Evolutionary conservation across 2,888 invertebrate genomes (phyloP).

Genomic region (Aquatica leii): DNA sequence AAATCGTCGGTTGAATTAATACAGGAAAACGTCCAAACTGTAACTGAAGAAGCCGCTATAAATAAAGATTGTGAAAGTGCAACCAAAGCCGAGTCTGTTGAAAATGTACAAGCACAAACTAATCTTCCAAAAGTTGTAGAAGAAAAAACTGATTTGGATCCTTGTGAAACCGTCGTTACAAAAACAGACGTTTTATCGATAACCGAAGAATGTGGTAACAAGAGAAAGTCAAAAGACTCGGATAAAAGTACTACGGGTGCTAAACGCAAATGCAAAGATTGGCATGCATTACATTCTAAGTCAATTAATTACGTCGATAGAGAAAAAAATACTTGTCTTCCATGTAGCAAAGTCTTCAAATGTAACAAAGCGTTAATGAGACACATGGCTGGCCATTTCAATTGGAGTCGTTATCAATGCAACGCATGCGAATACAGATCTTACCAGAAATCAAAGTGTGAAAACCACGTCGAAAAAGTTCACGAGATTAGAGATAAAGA

Average conservation of each 20-base stretch:
- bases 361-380: constrained; percentile 64
- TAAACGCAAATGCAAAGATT: background rate
- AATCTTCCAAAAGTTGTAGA: too few relatives aligned
- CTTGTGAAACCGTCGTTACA: background rate
- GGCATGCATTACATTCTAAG: constrained; percentile 5
- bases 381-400: constrained; percentile 73
- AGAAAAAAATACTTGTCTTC: constrained; percentile 62
- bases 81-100: too few relatives aligned
- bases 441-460: constrained; percentile 70
- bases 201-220: background rate
- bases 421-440: constrained; percentile 76
- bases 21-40: too few relatives aligned
- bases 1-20: too few relatives aligned
- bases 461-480: constrained; percentile 70
- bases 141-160: too few relatives aligned
- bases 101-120: too few relatives aligned
- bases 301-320: constrained; percentile 57
- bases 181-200: too few relatives aligned
- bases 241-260: background rate
- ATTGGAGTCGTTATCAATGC: constrained; percentile 79
- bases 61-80: too few relatives aligned
- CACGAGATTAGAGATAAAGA: constrained; percentile 64
- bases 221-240: background rate
- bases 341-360: constrained; percentile 63
- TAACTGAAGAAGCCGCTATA: too few relatives aligned